phyloP scores from a whole-genome alignment of 2,888 invertebrate species.

The Leucozona laternaria region DNA sequence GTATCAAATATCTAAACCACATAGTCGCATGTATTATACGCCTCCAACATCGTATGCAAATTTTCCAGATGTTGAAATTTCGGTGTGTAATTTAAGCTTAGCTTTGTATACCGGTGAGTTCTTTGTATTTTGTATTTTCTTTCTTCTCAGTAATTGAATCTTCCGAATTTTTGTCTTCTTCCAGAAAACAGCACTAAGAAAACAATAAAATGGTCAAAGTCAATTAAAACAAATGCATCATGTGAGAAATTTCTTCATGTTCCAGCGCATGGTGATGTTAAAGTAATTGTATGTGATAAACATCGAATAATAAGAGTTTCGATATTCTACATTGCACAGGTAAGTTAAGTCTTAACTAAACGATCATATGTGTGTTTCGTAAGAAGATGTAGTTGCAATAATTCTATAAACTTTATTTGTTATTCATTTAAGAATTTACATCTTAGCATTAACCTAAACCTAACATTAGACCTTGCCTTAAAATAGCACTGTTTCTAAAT shows the following conservation, averaged over 20 bases:
- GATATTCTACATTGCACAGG: slow-evolving; percentile 81
- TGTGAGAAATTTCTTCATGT: slow-evolving; percentile 86
- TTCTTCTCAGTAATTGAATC: not conserved
- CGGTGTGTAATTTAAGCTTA: slow-evolving; percentile 82
- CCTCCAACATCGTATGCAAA: slow-evolving; percentile 87
- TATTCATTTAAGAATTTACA: too few relatives aligned
- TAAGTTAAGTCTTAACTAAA: slow-evolving; percentile 51
- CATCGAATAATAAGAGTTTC: slow-evolving; percentile 81
- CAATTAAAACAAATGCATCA: slow-evolving; percentile 84
- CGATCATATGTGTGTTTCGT: too few relatives aligned
- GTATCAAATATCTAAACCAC: slow-evolving; percentile 86
- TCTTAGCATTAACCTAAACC: too few relatives aligned
- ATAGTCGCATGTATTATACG: slow-evolving; percentile 87
- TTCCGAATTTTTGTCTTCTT: slow-evolving; percentile 28
- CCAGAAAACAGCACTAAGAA: slow-evolving; percentile 77
- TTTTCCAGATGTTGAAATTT: slow-evolving; percentile 86
- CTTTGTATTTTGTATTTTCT: not conserved
- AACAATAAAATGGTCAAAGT: slow-evolving; percentile 84
- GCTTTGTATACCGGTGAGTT: slow-evolving; percentile 81
- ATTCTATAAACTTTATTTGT: too few relatives aligned
- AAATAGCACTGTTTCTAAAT: too few relatives aligned
- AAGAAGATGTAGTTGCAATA: too few relatives aligned
- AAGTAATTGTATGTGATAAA: slow-evolving; percentile 82
- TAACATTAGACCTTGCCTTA: too few relatives aligned
- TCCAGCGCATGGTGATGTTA: slow-evolving; percentile 86